phyloP scores from a whole-genome alignment of 2,113 vertebrate genomes.

The Setophaga petechia region DNA sequence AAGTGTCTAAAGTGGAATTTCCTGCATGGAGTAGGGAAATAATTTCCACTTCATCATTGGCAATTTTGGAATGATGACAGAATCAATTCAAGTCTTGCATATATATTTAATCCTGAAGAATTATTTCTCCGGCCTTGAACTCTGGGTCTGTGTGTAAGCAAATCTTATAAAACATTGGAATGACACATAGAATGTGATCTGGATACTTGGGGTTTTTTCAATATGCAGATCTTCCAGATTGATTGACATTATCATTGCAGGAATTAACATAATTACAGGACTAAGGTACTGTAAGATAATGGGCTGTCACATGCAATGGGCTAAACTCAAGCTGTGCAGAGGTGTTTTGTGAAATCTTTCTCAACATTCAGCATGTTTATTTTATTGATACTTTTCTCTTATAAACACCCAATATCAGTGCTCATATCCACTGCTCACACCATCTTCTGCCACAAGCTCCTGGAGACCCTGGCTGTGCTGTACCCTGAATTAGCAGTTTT shows the following conservation, averaged over 20 bases:
- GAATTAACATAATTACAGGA: not conserved
- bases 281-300: not conserved
- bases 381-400: not conserved
- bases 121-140: not conserved
- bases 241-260: not conserved
- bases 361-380: not conserved
- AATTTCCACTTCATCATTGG: not conserved
- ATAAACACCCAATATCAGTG: not conserved
- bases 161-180: not conserved
- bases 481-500: not conserved
- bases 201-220: not conserved
- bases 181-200: not conserved
- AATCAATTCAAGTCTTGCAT: not conserved
- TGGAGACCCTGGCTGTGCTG: not conserved
- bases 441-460: not conserved
- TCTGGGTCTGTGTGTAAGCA: not conserved
- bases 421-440: not conserved
- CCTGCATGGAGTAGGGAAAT: not conserved
- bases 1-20: not conserved
- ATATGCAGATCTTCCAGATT: fast-evolving
- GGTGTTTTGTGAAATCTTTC: not conserved
- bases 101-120: not conserved
- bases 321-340: not conserved
- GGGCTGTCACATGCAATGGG: not conserved
- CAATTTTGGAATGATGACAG: not conserved